Evolutionary conservation across 2,888 invertebrate genomes (phyloP).

Genomic region (Scaptomyza polygonia): DNA sequence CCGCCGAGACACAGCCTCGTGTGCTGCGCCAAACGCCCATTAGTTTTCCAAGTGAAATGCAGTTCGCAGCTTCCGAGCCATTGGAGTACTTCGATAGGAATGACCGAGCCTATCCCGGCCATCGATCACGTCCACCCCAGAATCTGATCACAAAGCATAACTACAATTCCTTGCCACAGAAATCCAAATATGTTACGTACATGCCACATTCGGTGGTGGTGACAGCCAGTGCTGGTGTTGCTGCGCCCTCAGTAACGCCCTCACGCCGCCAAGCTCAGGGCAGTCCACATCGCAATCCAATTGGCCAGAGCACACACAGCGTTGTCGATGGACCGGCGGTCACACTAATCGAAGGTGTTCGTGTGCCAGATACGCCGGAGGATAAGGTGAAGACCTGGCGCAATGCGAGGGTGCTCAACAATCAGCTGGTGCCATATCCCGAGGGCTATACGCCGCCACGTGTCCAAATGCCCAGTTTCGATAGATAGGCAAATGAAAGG

Average conservation of each 20-base stretch:
- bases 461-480: slow-evolving; percentile 83
- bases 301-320: slow-evolving; percentile 63
- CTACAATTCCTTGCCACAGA: slow-evolving; percentile 59
- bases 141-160: slow-evolving; percentile 78
- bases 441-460: slow-evolving; percentile 88
- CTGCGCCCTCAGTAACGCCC: slow-evolving; percentile 44
- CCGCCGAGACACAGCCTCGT: slow-evolving; percentile 53
- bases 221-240: slow-evolving; percentile 69
- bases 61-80: slow-evolving; percentile 59
- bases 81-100: slow-evolving; percentile 51
- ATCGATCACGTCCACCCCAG: slow-evolving; percentile 60
- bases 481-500: slow-evolving; percentile 53
- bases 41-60: slow-evolving; percentile 60
- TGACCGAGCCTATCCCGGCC: slow-evolving; percentile 51
- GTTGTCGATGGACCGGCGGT: slow-evolving; percentile 81
- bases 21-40: slow-evolving; percentile 53
- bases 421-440: slow-evolving; percentile 90
- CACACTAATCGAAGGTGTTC: slow-evolving; percentile 89
- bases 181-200: slow-evolving; percentile 66
- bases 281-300: slow-evolving; percentile 67
- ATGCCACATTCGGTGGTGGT: slow-evolving; percentile 75
- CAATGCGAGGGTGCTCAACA: slow-evolving; percentile 94
- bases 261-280: slow-evolving; percentile 26
- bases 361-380: slow-evolving; percentile 93
- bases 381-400: slow-evolving; percentile 92